phyloP scores from a whole-genome alignment of 2,888 invertebrate species.

The Leptinotarsa juncta region DNA sequence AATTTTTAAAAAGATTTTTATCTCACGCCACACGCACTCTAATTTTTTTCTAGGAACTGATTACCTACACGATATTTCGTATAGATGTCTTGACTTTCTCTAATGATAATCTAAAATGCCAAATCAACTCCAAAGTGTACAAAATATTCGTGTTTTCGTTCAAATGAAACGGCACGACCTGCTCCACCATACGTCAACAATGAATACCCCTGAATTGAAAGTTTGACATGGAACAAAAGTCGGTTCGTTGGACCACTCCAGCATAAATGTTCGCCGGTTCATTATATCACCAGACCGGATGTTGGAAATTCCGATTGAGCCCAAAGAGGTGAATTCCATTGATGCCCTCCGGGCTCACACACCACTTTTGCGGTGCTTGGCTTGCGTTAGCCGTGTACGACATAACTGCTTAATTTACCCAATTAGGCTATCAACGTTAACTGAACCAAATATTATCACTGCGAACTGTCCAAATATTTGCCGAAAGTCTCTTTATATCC shows the following conservation, averaged over 20 bases:
- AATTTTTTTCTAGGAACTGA: no score
- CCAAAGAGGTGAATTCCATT: constrained; percentile 42
- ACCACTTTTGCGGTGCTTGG: constrained; percentile 43
- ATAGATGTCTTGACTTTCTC: no score
- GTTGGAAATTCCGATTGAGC: constrained; percentile 43
- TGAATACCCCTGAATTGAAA: neutral
- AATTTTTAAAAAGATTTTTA: no score
- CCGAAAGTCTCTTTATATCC: neutral
- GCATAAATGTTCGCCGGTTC: constrained; percentile 36
- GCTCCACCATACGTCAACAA: no score
- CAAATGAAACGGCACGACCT: no score
- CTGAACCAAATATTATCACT: constrained; percentile 40
- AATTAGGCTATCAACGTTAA: constrained; percentile 42
- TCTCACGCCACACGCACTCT: no score
- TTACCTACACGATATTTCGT: no score
- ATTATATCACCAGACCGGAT: constrained; percentile 34
- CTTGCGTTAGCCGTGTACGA: constrained; percentile 44
- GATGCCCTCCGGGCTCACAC: constrained; percentile 36
- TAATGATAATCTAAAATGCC: no score
- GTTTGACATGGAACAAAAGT: neutral
- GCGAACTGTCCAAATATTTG: constrained; percentile 6
- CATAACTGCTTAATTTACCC: constrained; percentile 46
- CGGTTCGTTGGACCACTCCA: neutral
- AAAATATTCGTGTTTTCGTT: no score
- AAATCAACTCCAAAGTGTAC: no score